Conservation (phyloP, 2,888 invertebrate species). For the Napeogenes inachia region DNA sequence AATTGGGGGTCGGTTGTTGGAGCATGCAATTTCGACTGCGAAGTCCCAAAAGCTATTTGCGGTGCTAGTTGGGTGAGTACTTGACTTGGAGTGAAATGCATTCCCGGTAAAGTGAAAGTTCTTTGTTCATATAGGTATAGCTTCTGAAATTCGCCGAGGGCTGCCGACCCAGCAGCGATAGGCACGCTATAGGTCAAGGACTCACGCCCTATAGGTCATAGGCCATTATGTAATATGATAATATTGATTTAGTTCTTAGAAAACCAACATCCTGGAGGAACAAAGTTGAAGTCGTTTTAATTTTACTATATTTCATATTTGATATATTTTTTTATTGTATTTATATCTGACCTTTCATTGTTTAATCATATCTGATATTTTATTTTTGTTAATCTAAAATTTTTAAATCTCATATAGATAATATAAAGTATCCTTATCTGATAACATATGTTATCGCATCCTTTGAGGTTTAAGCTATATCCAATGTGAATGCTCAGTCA, state of each 20-base stretch:
- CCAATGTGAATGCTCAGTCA: too few species aligned
- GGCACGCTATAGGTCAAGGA: slow-evolving; percentile 70
- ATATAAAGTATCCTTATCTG: too few species aligned
- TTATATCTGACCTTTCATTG: too few species aligned
- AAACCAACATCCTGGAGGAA: too few species aligned
- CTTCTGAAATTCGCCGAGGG: slow-evolving; percentile 28
- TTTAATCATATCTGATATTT: too few species aligned
- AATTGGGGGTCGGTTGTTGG: slow-evolving; percentile 21
- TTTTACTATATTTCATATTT: too few species aligned
- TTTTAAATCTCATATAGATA: too few species aligned
- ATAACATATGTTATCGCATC: too few species aligned
- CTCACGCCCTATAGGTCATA: slow-evolving; percentile 32
- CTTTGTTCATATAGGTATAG: slow-evolving; percentile 9
- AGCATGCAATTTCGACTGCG: slow-evolving; percentile 14
- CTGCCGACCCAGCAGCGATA: slow-evolving; percentile 41
- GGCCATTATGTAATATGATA: slow-evolving; percentile 21
- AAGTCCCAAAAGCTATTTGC: slow-evolving; percentile 11
- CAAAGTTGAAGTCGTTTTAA: too few species aligned
- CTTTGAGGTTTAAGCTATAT: too few species aligned
- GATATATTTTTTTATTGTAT: too few species aligned
- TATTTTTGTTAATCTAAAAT: too few species aligned
- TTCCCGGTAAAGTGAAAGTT: slow-evolving; percentile 23
- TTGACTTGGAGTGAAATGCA: slow-evolving; percentile 25
- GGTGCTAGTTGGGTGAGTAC: slow-evolving; percentile 14
- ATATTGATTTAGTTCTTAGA: not conserved